Evolutionary conservation across 2,113 vertebrate species (phyloP), one percentile per base, ranked within the genome.

Genomic region (Glaucidium brasilianum): DNA sequence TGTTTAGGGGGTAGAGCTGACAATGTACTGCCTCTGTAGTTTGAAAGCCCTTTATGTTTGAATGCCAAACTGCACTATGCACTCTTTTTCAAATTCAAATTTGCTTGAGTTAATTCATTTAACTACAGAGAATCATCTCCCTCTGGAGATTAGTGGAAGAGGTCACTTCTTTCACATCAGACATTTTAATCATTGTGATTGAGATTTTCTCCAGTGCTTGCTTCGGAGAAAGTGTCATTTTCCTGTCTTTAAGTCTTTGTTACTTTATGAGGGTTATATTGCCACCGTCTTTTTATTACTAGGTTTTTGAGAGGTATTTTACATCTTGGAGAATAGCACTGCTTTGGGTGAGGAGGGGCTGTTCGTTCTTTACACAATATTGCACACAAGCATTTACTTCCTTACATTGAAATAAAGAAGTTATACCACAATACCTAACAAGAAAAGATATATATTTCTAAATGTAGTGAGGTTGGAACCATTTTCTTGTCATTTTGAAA

Each of bases 91-190:
- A 83, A 87, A 77, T 80, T 86, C 45, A 90, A 32, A 83, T 86
- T 91, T 91, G 3, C 37, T 94, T 64, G 17, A 82, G 22, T 93
- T 73, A 93, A 93, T 91, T 85, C 18, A 43, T 84, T 85, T 91
- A 91, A 47, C 58, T 72, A 52, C 56, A 83, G 43, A 74, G 43
- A 84, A 73, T 49, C 26, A n/a, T 77, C 27, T 80, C 83, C 29
- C 47, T 72, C 77, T 89, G 34, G 35, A 89, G 56, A 55, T 66
- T 80, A 78, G 21, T 62, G 56, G 59, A 85, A 94, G 90, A 96
- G 77, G 85, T 91, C 83, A 92, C 47, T 93, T 94, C 43, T 64
- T 80, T 59, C 47, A 64, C 21, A 62, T 91, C 63, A 94, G 66
- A 39, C 3, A 23, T 94, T 94, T 95, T 92, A 92, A 87, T 94